Evolutionary conservation across 1,140 invertebrate species (phyloP).

Genomic region (Macrobrachium nipponense): DNA sequence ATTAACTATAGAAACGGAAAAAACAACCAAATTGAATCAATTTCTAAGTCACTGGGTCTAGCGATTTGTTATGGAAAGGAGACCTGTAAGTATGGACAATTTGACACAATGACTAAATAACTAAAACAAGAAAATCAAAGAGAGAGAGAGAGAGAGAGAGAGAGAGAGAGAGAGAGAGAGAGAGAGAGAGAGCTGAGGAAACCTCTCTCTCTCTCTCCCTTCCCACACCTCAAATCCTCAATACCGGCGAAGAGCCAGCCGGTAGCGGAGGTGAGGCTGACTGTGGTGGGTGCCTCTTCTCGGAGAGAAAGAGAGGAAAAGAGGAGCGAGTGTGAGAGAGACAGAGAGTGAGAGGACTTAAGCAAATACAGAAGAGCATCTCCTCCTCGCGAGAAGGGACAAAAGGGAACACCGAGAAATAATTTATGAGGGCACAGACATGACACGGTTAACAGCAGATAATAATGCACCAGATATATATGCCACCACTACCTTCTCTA

Average conservation of each 20-base stretch:
- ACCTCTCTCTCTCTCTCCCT: too few species aligned
- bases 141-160: not conserved
- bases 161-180: not conserved
- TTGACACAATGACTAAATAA: not conserved
- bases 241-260: too few species aligned
- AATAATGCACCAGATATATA: too few species aligned
- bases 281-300: too few species aligned
- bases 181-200: not conserved
- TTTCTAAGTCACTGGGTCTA: not conserved
- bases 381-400: not conserved
- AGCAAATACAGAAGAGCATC: not conserved
- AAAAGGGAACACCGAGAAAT: not conserved
- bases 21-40: not conserved
- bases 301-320: not conserved
- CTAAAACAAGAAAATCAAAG: not conserved
- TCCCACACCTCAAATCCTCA: too few species aligned
- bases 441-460: too few species aligned
- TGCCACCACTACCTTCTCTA: too few species aligned
- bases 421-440: not conserved
- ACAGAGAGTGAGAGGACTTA: not conserved
- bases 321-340: not conserved
- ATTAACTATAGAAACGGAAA: not conserved
- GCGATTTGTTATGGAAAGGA: too few species aligned
- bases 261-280: too few species aligned
- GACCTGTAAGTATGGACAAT: not conserved